Evolutionary conservation across 2,797 vertebrate genomes (phyloP), one percentile per base, ranked within the genome.

Genomic region (Pangasius djambal): DNA sequence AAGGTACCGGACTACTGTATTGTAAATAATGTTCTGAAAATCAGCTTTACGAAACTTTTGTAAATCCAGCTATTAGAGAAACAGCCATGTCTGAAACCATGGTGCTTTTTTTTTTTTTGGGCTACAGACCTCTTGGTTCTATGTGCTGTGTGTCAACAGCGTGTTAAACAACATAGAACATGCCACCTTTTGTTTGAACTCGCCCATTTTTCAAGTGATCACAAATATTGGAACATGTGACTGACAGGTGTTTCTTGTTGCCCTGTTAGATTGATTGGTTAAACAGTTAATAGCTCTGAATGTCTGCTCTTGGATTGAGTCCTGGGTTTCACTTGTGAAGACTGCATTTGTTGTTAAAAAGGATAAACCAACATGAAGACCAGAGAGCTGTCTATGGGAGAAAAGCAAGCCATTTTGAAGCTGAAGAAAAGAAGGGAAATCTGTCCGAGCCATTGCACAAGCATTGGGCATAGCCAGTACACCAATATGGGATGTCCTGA

Each of bases 1-100:
- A 97, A 96, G 96, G 98, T 99, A 94, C 2, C 2, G 37, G 2
- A 37, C 1, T 37, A 37, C 37, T 37, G 37, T 37, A 37, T 37
- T 37, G 37, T 37, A 37, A 37, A 37, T 37, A 0, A 1, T 72
- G 12, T 8, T 25, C 37, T 78, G 25, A 16, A 59, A 37, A 22
- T 18, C 37, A 63, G 2, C 28, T 74, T 37, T 52, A 52, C 2
- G 12, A 13, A 48, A 48, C 44, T 48, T 48, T 40, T 40, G 37
- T 40, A 40, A 40, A 40, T 40, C 37, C 37, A 40, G 44, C 7
- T 48, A 6, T 48, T 48, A 48, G 44, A 48, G 44, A 5, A 6
- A 48, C 44, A 48, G 44, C 16, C 3, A 55, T 55, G n/a, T 55
- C 52, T 8, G 22, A 28, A n/a, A 65, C 8, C 28, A 31, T 78